Evolutionary conservation across 1,140 invertebrate genomes (phyloP).

Genomic region (Octopus bimaculoides): DNA sequence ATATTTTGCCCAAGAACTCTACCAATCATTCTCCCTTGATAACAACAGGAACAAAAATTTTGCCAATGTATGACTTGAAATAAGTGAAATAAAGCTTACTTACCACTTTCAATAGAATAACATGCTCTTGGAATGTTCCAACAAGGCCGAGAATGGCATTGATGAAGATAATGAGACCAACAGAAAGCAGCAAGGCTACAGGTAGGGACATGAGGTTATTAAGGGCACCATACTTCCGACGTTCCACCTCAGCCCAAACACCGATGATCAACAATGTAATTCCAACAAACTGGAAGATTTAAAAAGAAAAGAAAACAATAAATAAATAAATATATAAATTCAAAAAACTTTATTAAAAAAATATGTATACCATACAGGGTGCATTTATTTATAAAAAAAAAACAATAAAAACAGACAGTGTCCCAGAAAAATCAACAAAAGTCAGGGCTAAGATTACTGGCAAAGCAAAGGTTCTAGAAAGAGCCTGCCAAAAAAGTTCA

Average conservation of each 20-base stretch:
- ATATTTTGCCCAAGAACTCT: too few species aligned
- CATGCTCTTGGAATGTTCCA: constrained; percentile 37
- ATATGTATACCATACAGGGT: too few species aligned
- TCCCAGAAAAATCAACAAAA: too few species aligned
- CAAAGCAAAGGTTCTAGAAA: too few species aligned
- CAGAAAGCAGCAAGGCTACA: constrained; percentile 35
- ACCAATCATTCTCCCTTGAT: too few species aligned
- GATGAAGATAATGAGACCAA: constrained; percentile 37
- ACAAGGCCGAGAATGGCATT: constrained; percentile 39
- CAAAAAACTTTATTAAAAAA: not conserved
- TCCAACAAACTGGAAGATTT: constrained; percentile 35
- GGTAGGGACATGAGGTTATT: constrained; percentile 39
- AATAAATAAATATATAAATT: not conserved
- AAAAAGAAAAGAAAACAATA: not conserved
- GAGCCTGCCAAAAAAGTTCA: too few species aligned
- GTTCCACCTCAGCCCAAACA: constrained; percentile 32
- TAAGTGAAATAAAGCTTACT: constrained; percentile 13
- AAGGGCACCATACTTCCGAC: constrained; percentile 29
- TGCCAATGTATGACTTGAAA: too few species aligned
- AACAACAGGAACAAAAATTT: too few species aligned
- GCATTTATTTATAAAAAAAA: too few species aligned
- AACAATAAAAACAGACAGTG: too few species aligned
- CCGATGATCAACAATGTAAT: constrained; percentile 33
- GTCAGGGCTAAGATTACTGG: too few species aligned
- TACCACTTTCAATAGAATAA: constrained; percentile 40